These are phyloP conservation scores for Piprites chloris DNA, from an alignment of 2,113 vertebrate genomes.

Conservation along the genomic window DNA sequence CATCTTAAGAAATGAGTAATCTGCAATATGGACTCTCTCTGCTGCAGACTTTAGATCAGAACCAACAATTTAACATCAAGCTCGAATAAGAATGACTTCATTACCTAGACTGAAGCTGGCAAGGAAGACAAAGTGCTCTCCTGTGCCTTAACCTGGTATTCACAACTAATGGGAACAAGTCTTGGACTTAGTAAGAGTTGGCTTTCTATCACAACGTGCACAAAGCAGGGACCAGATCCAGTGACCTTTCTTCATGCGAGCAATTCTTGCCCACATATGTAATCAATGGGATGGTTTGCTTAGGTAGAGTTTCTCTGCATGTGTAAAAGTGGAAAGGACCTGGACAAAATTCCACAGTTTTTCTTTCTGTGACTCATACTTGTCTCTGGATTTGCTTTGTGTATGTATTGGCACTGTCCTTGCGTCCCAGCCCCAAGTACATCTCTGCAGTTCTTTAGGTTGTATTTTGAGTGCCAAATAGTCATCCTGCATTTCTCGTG, in stretches of 20 bases:
- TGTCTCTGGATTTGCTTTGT: constrained; percentile 53
- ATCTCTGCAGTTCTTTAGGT: constrained; percentile 38
- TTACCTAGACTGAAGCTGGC: constrained; percentile 29
- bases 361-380: constrained; percentile 56
- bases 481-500: background rate
- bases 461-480: background rate
- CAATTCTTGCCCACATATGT: constrained; percentile 17
- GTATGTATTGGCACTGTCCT: constrained; percentile 45
- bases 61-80: background rate
- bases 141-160: constrained; percentile 14
- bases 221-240: background rate
- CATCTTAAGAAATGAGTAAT: background rate
- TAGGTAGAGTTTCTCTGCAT: constrained; percentile 12
- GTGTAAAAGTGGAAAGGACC: constrained; percentile 9
- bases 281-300: constrained; percentile 23
- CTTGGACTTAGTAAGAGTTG: background rate
- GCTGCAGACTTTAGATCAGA: background rate
- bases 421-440: constrained; percentile 16
- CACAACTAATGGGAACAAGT: background rate
- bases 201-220: background rate
- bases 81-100: constrained; percentile 32
- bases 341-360: constrained; percentile 35
- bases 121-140: background rate
- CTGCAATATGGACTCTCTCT: background rate
- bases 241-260: background rate